Percentiles rank a stretch among this genome's conserved stretches.
Conservation (phyloP, 2,113 vertebrate genomes). For the Hoplias malabaricus region DNA sequence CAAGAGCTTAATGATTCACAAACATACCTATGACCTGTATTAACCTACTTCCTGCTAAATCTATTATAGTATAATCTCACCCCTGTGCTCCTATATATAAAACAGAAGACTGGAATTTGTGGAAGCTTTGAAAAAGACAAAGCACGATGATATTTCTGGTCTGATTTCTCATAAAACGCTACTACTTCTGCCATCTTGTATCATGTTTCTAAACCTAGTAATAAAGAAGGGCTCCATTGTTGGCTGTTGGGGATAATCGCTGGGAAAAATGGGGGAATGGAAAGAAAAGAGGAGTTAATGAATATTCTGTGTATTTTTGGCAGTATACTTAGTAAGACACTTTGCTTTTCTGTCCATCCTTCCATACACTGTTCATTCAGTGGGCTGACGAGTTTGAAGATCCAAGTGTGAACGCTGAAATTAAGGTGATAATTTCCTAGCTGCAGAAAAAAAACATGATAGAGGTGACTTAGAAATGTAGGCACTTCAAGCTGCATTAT, state of each 20-base stretch:
- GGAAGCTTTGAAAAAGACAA: not conserved
- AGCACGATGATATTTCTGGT: not conserved
- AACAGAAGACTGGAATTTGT: not conserved
- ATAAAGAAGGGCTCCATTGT: too few species aligned
- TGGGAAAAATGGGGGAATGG: not conserved
- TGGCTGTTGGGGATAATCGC: too few species aligned
- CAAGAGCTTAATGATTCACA: not conserved
- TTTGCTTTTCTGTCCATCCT: not conserved
- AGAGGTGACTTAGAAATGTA: not conserved
- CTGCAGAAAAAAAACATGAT: not conserved
- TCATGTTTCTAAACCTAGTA: not conserved
- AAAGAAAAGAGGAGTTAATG: not conserved
- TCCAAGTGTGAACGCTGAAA: conserved; percentile 1
- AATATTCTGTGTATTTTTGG: not conserved
- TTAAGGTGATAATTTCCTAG: conserved; percentile 19
- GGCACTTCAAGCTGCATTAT: not conserved
- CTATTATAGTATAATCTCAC: not conserved
- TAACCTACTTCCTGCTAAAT: not conserved
- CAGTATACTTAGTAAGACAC: not conserved
- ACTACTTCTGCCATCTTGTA: not conserved
- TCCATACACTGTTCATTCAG: not conserved
- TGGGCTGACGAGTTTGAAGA: conserved; percentile 24
- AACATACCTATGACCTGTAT: not conserved
- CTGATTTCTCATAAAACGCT: not conserved
- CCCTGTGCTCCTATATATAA: not conserved